Base-by-base conservation (phyloP, 2,797 vertebrate genomes). In the Oophaga sylvatica region DNA sequence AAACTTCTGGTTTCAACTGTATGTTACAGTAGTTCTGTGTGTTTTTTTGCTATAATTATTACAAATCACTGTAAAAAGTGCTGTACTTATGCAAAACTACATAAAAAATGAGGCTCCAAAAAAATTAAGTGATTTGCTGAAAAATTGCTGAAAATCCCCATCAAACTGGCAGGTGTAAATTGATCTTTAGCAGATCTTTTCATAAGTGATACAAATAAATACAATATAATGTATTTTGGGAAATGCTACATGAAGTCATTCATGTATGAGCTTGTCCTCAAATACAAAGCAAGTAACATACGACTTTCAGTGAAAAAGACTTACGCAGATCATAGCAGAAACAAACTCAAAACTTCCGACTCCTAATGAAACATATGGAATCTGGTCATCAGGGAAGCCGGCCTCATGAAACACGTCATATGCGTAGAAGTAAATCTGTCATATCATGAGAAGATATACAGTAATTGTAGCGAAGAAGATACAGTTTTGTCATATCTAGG, bases 271-370 rank as follows among this genome's bases (percentile, higher is more conserved):
- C 71, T 48, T 20, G 71, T 4, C 45, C 26, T 45, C 11, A 56
- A 53, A 77, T 22, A 75, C 65, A 67, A 26, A 67, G 2, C 8
- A 5, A 17, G 48, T 11, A 53, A 9, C 48, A 53, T 53, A 53
- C 11, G 6, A 8, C 41, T 53, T 41, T 41, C 11, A 78, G 9
- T 0, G 1, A 1, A 9, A 41, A 84, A 91, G 90, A 96, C 97
- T 96, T 95, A 98, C 97, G 93, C 96, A 97, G 83, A 96, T 89
- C 75, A 97, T 91, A 80, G 96, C 92, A 83, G 97, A 96, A 1
- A 94, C 78, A 1, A 98, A 95, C 92, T 98, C 97, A 92, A 96
- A 97, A 57, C 94, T 90, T 12, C 97, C 96, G 0, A 97, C 92
- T 62, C 96, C 96, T 22, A 97, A 94, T 62, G 96, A 94, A 88